A percentile compares a stretch with the other conserved stretches of the same genome.
Conservation (phyloP, 1,140 invertebrate species). For the Oryctes rhinoceros region DNA sequence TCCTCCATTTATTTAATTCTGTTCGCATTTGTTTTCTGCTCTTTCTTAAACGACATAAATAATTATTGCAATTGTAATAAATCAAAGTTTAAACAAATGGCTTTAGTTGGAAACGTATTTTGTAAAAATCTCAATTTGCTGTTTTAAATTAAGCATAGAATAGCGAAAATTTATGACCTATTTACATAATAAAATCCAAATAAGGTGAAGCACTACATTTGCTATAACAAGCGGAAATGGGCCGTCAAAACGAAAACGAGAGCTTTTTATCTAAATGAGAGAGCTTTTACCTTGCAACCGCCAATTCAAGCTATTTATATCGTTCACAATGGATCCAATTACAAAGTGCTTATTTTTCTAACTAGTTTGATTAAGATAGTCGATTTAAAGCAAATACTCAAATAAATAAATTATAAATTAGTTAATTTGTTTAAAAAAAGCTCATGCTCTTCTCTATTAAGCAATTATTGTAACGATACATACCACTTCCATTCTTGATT, state of each 20-base stretch:
- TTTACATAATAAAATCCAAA: constrained; percentile 29
- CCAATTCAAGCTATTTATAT: constrained; percentile 34
- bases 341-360: neutral
- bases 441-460: neutral
- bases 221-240: constrained; percentile 41
- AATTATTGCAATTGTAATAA: too few species aligned
- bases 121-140: too few species aligned
- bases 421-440: neutral
- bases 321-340: constrained; percentile 19
- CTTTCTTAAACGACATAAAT: too few species aligned
- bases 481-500: constrained; percentile 90
- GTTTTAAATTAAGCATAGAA: neutral
- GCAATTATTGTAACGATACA: constrained; percentile 53
- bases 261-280: constrained; percentile 38
- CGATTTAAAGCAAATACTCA: neutral
- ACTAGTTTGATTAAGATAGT: neutral
- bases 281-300: constrained; percentile 27
- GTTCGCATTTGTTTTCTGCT: too few species aligned
- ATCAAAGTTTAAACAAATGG: too few species aligned
- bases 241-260: constrained; percentile 35
- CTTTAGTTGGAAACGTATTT: too few species aligned
- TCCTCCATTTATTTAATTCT: too few species aligned
- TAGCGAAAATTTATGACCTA: constrained; percentile 14
- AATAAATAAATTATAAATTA: neutral
- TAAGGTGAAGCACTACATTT: constrained; percentile 33